phyloP scores from a whole-genome alignment of 1,140 invertebrate genomes.

The Lucilia sericata region DNA sequence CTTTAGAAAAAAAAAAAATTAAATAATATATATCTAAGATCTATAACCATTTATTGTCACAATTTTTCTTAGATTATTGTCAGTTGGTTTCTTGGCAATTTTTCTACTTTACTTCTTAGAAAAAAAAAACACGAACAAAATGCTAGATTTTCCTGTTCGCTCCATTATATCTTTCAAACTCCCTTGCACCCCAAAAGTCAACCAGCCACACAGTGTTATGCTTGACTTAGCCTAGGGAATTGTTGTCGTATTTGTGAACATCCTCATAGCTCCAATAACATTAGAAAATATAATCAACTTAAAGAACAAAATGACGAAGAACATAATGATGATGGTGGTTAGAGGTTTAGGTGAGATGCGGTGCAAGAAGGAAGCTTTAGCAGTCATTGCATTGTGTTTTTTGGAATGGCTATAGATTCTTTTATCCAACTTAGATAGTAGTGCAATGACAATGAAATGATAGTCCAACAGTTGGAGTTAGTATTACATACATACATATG shows the following conservation, averaged over 20 bases:
- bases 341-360: no score
- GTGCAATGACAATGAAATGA: not conserved
- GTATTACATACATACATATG: no score
- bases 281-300: conserved; percentile 30
- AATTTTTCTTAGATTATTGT: conserved; percentile 17
- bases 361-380: no score
- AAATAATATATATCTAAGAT: not conserved
- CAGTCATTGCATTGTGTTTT: no score
- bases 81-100: not conserved
- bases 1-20: no score
- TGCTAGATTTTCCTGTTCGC: no score
- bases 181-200: not conserved
- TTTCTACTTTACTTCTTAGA: not conserved
- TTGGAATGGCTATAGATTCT: not conserved
- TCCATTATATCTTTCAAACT: no score
- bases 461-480: no score
- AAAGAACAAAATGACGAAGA: not conserved
- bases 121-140: no score
- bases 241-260: conserved; percentile 1
- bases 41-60: conserved; percentile 11
- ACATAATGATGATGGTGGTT: not conserved
- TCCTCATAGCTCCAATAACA: conserved; percentile 17
- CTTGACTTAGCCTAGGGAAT: not conserved
- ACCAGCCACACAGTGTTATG: not conserved
- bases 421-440: not conserved